Percentiles rank a stretch among this genome's conserved stretches.
Conservation (phyloP, 2,113 vertebrate species). For the Leptobrachium leishanense region DNA sequence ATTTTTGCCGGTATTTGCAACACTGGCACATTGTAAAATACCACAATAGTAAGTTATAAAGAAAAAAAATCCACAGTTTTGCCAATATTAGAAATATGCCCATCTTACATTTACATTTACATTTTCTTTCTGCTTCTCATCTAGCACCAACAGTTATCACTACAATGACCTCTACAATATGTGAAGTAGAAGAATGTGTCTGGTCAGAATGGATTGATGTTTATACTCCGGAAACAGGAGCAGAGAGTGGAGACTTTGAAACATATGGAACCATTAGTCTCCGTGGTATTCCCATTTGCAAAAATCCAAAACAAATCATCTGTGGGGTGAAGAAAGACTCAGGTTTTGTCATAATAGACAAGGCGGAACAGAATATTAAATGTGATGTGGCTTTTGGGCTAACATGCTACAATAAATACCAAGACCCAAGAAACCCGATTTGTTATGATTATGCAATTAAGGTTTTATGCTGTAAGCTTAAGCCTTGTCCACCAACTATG, state of each 20-base stretch:
- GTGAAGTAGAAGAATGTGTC: not conserved
- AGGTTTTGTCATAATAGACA: conserved; percentile 44
- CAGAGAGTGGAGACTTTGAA: not conserved
- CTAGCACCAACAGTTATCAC: no score
- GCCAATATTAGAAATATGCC: no score
- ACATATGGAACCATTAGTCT: not conserved
- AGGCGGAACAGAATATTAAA: conserved; percentile 58
- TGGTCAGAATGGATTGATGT: conserved; percentile 34
- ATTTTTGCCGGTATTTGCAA: no score
- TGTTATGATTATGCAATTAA: no score
- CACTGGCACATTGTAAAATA: no score
- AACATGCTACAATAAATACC: conserved; percentile 62
- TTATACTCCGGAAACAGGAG: not conserved
- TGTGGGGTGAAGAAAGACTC: conserved; percentile 55
- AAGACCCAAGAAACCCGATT: conserved; percentile 24
- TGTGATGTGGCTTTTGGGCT: conserved; percentile 58
- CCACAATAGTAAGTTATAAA: no score
- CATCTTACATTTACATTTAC: no score
- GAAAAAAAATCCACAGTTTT: no score
- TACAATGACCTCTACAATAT: no score
- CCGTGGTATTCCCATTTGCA: conserved; percentile 26
- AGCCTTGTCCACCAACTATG: no score
- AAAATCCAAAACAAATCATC: conserved; percentile 58
- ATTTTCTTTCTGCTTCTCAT: no score
- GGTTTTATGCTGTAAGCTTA: no score